Evolutionary conservation across 1,140 invertebrate genomes (phyloP).

Genomic region (Drosophila tristis): DNA sequence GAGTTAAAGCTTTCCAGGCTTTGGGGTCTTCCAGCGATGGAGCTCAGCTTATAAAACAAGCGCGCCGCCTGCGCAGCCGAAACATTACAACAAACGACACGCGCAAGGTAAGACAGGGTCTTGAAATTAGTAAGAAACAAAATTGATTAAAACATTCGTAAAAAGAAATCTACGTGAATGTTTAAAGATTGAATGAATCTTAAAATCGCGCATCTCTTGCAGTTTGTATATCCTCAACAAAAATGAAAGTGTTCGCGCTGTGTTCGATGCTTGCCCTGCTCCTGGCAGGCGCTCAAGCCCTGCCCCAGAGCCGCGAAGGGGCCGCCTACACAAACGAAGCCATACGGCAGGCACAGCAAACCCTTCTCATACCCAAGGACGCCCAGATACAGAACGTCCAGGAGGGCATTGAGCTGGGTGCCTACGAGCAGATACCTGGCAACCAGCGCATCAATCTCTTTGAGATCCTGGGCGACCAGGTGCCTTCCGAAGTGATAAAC

Average conservation of each 20-base stretch:
- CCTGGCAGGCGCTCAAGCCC: constrained; percentile 85
- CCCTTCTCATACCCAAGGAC: constrained; percentile 92
- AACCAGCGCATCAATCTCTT: constrained; percentile 92
- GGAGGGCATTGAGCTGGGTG: constrained; percentile 92
- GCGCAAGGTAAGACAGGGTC: constrained; percentile 73
- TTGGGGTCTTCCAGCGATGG: constrained; percentile 68
- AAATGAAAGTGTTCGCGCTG: constrained; percentile 84
- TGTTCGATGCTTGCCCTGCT: constrained; percentile 78
- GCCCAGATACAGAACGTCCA: constrained; percentile 93
- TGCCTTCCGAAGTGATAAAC: constrained; percentile 93
- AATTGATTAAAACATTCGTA: too few relatives aligned
- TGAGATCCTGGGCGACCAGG: constrained; percentile 91
- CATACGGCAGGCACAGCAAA: constrained; percentile 93
- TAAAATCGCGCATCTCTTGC: constrained; percentile 8
- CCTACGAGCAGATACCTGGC: constrained; percentile 92
- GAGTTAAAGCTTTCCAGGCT: constrained; percentile 52
- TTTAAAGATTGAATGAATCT: background rate
- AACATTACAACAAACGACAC: constrained; percentile 76
- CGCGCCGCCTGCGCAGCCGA: constrained; percentile 57
- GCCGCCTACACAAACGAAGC: constrained; percentile 92
- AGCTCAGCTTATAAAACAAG: constrained; percentile 78
- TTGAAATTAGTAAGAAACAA: background rate
- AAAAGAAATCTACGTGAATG: background rate
- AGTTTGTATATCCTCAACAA: constrained; percentile 31
- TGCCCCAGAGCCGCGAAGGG: constrained; percentile 89